phyloP scores from a whole-genome alignment of 2,113 vertebrate species.

The Stegastes partitus region DNA sequence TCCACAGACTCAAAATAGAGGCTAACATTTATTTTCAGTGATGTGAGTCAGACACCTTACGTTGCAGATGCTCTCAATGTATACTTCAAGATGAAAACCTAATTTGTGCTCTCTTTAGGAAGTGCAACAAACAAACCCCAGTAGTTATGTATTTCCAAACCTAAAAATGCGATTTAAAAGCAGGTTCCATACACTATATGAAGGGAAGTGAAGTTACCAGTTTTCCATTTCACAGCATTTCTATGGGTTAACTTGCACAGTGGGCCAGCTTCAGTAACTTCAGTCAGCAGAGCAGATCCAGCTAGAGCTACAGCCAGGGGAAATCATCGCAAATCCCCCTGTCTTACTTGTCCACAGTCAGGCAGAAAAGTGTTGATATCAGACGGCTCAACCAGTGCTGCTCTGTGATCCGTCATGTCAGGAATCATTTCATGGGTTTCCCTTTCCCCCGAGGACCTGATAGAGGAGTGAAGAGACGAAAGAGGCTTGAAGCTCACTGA shows the following conservation, averaged over 20 bases:
- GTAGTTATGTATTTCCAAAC: not conserved
- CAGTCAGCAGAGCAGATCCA: constrained; percentile 55
- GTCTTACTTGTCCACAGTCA: constrained; percentile 63
- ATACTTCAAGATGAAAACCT: constrained; percentile 1
- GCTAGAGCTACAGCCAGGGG: constrained; percentile 51
- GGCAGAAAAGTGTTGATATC: constrained; percentile 77
- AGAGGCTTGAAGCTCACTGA: constrained; percentile 52
- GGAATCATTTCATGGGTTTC: constrained; percentile 73
- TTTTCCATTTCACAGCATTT: constrained; percentile 51
- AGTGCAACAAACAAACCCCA: not conserved
- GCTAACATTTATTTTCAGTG: constrained; percentile 1
- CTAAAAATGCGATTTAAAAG: not conserved
- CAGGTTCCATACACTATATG: not conserved
- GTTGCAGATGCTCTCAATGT: not conserved
- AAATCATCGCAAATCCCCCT: constrained; percentile 73
- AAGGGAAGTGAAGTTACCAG: constrained; percentile 16
- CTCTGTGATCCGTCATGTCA: constrained; percentile 75
- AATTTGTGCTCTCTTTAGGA: not conserved
- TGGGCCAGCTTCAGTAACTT: constrained; percentile 42
- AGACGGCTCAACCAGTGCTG: constrained; percentile 65
- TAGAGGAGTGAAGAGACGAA: constrained; percentile 50
- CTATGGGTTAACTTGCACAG: constrained; percentile 34
- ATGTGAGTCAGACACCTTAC: not conserved
- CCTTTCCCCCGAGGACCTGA: constrained; percentile 19
- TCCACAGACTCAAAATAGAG: constrained; percentile 9